Percentiles rank a stretch among this genome's conserved stretches.
Conservation (phyloP, 2,797 vertebrate species). For the Gastrophryne carolinensis region DNA sequence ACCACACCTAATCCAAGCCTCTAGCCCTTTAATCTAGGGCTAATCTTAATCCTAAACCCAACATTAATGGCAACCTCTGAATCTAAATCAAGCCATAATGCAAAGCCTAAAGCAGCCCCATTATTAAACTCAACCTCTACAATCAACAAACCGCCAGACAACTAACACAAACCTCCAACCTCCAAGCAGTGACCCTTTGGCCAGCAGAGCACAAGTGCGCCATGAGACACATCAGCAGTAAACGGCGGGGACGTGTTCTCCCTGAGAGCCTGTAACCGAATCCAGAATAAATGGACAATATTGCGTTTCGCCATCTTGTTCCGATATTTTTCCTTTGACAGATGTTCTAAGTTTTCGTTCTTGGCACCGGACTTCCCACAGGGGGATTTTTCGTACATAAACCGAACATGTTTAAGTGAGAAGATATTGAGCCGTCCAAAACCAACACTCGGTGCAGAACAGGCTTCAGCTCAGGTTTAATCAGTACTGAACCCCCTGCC, state of each 20-base stretch:
- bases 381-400: constrained; percentile 19
- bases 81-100: too few relatives aligned
- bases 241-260: not conserved
- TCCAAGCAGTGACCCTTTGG: not conserved
- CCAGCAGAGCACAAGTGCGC: not conserved
- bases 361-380: constrained; percentile 16
- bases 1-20: too few relatives aligned
- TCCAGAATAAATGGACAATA: constrained; percentile 12
- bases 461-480: constrained; percentile 10
- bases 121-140: too few relatives aligned
- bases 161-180: not conserved
- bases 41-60: too few relatives aligned
- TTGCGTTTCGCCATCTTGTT: constrained; percentile 28
- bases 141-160: too few relatives aligned
- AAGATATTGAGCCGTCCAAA: constrained; percentile 18
- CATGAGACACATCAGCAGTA: constrained; percentile 24
- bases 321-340: constrained; percentile 27
- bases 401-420: constrained; percentile 20
- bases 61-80: too few relatives aligned
- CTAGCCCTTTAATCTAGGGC: too few relatives aligned
- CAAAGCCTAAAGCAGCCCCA: too few relatives aligned
- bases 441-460: constrained; percentile 6
- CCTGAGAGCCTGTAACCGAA: constrained; percentile 31
- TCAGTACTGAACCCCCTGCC: constrained; percentile 15
- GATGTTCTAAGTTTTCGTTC: constrained; percentile 27